Evolutionary conservation across 2,888 invertebrate species (phyloP).

Genomic region (Habrosyne pyritoides): DNA sequence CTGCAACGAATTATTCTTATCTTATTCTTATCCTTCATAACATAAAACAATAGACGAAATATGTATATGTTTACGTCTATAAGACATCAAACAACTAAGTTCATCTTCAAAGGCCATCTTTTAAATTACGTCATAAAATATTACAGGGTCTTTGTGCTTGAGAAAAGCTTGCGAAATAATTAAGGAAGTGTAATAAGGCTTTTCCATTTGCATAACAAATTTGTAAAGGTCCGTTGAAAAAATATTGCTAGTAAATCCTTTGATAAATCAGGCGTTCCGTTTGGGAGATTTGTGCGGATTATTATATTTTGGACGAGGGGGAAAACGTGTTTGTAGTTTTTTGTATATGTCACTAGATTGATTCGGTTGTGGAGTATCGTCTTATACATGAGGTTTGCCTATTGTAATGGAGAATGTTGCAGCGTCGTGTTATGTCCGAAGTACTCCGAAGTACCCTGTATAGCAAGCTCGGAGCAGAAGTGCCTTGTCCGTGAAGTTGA

Average conservation of each 20-base stretch:
- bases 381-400: slow-evolving; percentile 31
- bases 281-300: slow-evolving; percentile 31
- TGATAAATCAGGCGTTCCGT: slow-evolving; percentile 54
- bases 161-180: slow-evolving; percentile 71
- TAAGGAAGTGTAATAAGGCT: slow-evolving; percentile 75
- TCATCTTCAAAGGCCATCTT: slow-evolving; percentile 60
- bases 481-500: slow-evolving; percentile 65
- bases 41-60: slow-evolving; percentile 46
- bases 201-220: slow-evolving; percentile 75
- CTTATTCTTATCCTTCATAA: slow-evolving; percentile 7
- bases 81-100: slow-evolving; percentile 50
- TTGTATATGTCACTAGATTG: slow-evolving; percentile 30
- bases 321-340: slow-evolving; percentile 17
- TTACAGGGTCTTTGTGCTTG: slow-evolving; percentile 62
- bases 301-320: slow-evolving; percentile 24
- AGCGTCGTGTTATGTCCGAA: slow-evolving; percentile 39
- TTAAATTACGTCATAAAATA: slow-evolving; percentile 74
- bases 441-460: slow-evolving; percentile 24
- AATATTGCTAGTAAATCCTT: slow-evolving; percentile 65
- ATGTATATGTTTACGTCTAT: slow-evolving; percentile 39
- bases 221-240: slow-evolving; percentile 56
- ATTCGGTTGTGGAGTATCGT: slow-evolving; percentile 29
- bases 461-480: slow-evolving; percentile 27
- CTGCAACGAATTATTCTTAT: too few relatives aligned
- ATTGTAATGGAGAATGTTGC: slow-evolving; percentile 35